Evolutionary conservation across 2,888 invertebrate genomes (phyloP), one percentile per base, ranked within the genome.

Genomic region (Cactoblastis cactorum): DNA sequence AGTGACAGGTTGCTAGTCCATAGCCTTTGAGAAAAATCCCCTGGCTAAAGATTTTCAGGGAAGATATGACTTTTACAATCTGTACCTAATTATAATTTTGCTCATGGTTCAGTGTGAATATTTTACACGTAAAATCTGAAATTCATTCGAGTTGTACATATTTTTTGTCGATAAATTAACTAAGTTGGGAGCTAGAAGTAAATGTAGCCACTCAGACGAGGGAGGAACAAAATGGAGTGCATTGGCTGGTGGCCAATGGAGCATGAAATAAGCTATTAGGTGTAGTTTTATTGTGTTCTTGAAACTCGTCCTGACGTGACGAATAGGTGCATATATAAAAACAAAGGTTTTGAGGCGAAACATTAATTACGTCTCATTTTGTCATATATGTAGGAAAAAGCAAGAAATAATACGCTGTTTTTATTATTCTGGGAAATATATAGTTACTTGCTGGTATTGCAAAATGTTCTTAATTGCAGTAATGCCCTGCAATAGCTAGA

Each of bases 181-280:
- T 15, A 14, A 8, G 17, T 48, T 24, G 35, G 35, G 6, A 19
- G 37, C 24, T 32, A 8, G 49, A 39, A 12, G 39, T 32, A 24
- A 39, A 32, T 32, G 38, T 39, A 24, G 17, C 28, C 39, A 49
- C 18, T 49, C 49, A 39, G 38, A 39, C 32, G 22, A 11, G 39
- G 35, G 22, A 37, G 41, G 63, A 69, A 67, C 64, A 62, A 68
- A 70, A 71, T 71, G 69, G 69, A 71, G 58, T 65, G 65, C 71
- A 69, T 77, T 79, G 67, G 67, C 65, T 61, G 58, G 57, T 52
- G 55, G 63, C 69, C 71, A 69, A 65, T 65, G 62, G 62, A 62
- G 69, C 69, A 67, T 62, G 63, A 79, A 82, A 84, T 80, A 72
- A 80, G 75, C 77, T 74, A 77, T 77, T 78, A 71, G 62, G 61